Evolutionary conservation across 2,888 invertebrate genomes (phyloP).

Genomic region (Polyommatus iphigenia): DNA sequence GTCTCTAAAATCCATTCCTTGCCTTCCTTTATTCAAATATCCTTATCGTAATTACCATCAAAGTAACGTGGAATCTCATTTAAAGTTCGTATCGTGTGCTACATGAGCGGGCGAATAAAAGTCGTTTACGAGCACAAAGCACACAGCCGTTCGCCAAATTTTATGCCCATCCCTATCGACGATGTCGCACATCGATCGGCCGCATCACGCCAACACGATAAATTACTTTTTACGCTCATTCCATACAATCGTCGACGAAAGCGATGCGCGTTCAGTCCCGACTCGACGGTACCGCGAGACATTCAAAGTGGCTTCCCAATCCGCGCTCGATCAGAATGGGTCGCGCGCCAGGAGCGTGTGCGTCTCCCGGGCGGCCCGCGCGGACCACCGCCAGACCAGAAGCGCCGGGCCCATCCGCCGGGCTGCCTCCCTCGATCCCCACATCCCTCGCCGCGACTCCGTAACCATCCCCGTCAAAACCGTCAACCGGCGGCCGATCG

Average conservation of each 20-base stretch:
- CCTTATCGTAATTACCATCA: constrained; percentile 5
- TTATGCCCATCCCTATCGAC: constrained; percentile 66
- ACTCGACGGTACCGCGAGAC: constrained; percentile 54
- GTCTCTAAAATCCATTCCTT: not conserved
- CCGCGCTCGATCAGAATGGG: constrained; percentile 44
- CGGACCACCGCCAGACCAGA: constrained; percentile 59
- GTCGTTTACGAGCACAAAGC: constrained; percentile 11
- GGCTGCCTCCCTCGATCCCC: not conserved
- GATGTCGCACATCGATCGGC: constrained; percentile 66
- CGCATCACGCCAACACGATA: constrained; percentile 69
- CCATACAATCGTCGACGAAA: constrained; percentile 56
- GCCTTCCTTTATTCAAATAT: not conserved
- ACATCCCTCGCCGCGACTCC: not conserved
- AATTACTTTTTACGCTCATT: constrained; percentile 73
- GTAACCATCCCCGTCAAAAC: constrained; percentile 51
- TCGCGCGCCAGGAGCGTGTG: constrained; percentile 68
- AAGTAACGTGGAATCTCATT: constrained; percentile 10
- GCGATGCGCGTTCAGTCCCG: constrained; percentile 60
- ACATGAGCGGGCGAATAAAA: constrained; percentile 22
- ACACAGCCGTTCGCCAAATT: constrained; percentile 60
- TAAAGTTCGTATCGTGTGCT: constrained; percentile 1
- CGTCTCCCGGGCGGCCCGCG: constrained; percentile 61
- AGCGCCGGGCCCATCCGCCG: constrained; percentile 56
- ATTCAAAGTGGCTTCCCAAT: constrained; percentile 53
- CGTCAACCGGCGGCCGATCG: constrained; percentile 59